Base-by-base conservation (phyloP, 2,888 invertebrate species). In the Stenoptilia bipunctidactyla region DNA sequence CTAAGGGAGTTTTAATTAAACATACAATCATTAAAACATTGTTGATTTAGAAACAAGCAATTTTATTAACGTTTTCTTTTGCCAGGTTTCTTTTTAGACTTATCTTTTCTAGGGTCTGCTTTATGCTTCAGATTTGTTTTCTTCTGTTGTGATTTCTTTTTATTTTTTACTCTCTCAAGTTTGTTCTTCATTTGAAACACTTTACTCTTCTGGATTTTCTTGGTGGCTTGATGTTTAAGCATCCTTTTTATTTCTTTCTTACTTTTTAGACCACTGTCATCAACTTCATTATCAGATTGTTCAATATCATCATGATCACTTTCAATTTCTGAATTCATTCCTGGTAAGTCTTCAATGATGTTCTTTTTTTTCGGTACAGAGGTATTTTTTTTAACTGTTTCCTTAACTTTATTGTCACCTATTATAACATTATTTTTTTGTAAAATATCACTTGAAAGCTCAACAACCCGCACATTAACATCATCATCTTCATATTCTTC, bases 401-500 rank as follows among this genome's bases (percentile, higher is more conserved):
- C 65, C 49, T 63, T 70, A 20, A 86, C 85, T 56, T 77, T 85
- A 62, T 92, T 92, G 41, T 87, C 85, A 6, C 93, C 93, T 44
- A 93, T 90, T 65, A 90, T 89, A 55, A 90, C 87, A 51, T 88
- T 88, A 56, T 87, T 87, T 42, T 89, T 86, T n/a, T 90, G 88
- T 34, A 92, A 71, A 39, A 90, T 89, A 43, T 88, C 88, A 30
- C 91, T 77, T 13, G 91, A 89, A 6, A 94, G 68, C 61, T 93
- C 92, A 0, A 90, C 86, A 44, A 94, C 90, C 79, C 91, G 92
- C 0, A 94, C 92, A 48, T 90, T 90, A 0, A 92, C 92, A 61
- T 91, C 89, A 30, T 90, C 90, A 52, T 91, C 89, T 66, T 93
- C 90, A 67, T 91, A 92, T 55, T 92, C 90, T 35, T 91, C 88